These are phyloP conservation scores for Gortyna flavago DNA, from an alignment of 2,888 invertebrate species.

Conservation along the genomic window DNA sequence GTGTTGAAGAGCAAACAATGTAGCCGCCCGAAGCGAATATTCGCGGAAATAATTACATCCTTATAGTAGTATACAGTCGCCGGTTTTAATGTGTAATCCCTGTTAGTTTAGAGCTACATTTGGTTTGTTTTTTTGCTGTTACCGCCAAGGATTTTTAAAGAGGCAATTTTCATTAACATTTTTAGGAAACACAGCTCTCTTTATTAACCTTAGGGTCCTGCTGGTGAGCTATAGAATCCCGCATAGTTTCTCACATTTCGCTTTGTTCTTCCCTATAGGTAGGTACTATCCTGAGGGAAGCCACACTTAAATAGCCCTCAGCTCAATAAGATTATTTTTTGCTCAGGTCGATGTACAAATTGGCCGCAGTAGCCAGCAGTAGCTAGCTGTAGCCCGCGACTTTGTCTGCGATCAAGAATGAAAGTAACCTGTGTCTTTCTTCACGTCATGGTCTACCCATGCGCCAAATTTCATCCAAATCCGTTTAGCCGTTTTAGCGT, in stretches of 20 bases:
- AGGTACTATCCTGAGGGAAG: not conserved
- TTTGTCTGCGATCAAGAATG: too few species aligned
- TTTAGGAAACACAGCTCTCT: not conserved
- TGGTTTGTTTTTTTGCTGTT: not conserved
- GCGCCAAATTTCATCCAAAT: too few species aligned
- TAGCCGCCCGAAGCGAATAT: constrained; percentile 9
- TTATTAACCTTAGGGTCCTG: not conserved
- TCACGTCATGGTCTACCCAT: too few species aligned
- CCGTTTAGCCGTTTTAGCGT: too few species aligned
- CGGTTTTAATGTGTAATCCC: constrained; percentile 21
- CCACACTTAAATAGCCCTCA: not conserved
- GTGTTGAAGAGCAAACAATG: constrained; percentile 43
- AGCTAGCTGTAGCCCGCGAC: too few species aligned
- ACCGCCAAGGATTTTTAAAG: not conserved
- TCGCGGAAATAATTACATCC: constrained; percentile 38
- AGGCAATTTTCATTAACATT: not conserved
- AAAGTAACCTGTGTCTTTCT: too few species aligned
- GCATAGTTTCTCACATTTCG: not conserved
- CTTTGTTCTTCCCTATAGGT: not conserved
- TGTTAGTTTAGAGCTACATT: constrained; percentile 22
- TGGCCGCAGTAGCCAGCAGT: too few species aligned
- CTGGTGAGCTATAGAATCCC: not conserved
- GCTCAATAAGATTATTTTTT: not conserved
- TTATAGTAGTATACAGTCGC: constrained; percentile 12
- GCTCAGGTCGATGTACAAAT: not conserved